These are phyloP conservation scores for Nibea coibor DNA, from an alignment of 2,113 vertebrate species.

Conservation along the genomic window DNA sequence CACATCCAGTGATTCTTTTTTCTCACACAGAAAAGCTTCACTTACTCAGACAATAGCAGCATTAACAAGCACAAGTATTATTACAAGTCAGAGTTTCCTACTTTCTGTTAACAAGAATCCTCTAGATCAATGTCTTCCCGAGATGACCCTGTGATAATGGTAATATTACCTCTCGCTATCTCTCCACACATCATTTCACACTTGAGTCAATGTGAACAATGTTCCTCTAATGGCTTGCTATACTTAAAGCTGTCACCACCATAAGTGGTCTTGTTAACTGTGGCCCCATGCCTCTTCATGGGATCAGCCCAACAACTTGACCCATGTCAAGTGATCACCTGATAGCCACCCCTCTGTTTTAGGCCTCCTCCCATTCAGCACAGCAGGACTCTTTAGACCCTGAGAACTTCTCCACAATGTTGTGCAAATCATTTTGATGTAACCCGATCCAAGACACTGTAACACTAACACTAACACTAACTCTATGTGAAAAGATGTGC, in stretches of 20 bases:
- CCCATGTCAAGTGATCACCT: slow-evolving; percentile 79
- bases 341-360: slow-evolving; percentile 65
- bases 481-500: not conserved
- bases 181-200: slow-evolving; percentile 70
- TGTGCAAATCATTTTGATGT: slow-evolving; percentile 4
- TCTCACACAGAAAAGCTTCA: slow-evolving; percentile 20
- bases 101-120: slow-evolving; percentile 51
- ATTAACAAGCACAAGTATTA: slow-evolving; percentile 41
- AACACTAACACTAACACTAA: not conserved
- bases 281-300: slow-evolving; percentile 67
- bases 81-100: slow-evolving; percentile 49
- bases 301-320: slow-evolving; percentile 78
- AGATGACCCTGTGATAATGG: slow-evolving; percentile 75
- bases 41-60: slow-evolving; percentile 38
- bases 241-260: slow-evolving; percentile 76
- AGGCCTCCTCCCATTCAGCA: slow-evolving; percentile 28
- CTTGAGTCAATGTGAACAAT: slow-evolving; percentile 70
- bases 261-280: slow-evolving; percentile 75
- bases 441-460: not conserved
- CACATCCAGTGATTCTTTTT: slow-evolving; percentile 15
- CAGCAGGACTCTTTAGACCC: slow-evolving; percentile 18
- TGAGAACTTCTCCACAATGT: slow-evolving; percentile 3
- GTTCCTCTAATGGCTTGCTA: slow-evolving; percentile 79
- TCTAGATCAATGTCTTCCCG: slow-evolving; percentile 65
- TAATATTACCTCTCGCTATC: slow-evolving; percentile 69